phyloP scores from a whole-genome alignment of 2,797 vertebrate genomes.

The Ctenochaetus hawaiiensis region DNA sequence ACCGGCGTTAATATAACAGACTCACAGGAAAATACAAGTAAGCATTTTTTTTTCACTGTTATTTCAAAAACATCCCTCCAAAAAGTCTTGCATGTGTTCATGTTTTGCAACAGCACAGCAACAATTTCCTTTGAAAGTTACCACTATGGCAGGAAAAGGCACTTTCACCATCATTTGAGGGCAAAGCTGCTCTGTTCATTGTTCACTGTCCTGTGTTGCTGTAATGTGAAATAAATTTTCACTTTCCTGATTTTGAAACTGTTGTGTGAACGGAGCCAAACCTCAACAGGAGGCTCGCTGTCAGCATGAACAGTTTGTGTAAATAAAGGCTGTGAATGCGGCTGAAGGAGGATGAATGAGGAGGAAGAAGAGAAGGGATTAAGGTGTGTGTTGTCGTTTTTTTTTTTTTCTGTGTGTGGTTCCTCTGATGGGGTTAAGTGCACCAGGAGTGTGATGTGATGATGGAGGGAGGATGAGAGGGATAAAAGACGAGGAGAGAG shows the following conservation, averaged over 20 bases:
- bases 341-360: slow-evolving; percentile 62
- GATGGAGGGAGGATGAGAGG: slow-evolving; percentile 72
- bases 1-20: background rate
- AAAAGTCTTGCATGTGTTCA: background rate
- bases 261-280: slow-evolving; percentile 33
- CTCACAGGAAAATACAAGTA: background rate
- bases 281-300: slow-evolving; percentile 31
- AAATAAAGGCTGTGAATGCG: slow-evolving; percentile 68
- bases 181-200: slow-evolving; percentile 7
- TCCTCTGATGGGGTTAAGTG: slow-evolving; percentile 79
- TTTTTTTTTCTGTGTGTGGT: slow-evolving; percentile 32
- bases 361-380: background rate
- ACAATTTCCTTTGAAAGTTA: background rate
- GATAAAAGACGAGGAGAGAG: slow-evolving; percentile 63
- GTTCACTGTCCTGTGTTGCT: slow-evolving; percentile 12
- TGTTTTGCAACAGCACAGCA: background rate
- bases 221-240: slow-evolving; percentile 15
- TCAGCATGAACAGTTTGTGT: slow-evolving; percentile 25
- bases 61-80: background rate
- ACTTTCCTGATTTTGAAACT: slow-evolving; percentile 42
- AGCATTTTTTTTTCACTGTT: background rate
- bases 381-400: background rate
- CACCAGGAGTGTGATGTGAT: slow-evolving; percentile 68
- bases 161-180: slow-evolving; percentile 18
- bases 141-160: background rate